Base-by-base conservation (phyloP, 92 coral and sea anemone genomes). In the Actinernus sp. region DNA sequence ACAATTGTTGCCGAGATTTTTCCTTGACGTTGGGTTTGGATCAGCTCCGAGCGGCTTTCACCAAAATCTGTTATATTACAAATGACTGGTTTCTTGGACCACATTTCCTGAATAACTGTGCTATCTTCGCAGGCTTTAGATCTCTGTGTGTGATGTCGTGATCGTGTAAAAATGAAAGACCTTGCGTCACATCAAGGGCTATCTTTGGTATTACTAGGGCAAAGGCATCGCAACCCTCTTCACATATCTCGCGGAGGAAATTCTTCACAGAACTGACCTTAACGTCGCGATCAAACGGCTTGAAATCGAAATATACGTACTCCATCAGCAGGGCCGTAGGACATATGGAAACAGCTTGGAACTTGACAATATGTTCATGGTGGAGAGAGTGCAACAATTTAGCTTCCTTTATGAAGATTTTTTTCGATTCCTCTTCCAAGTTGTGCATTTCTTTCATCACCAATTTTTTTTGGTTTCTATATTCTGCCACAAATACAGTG, bases 341-440 rank as follows among this genome's bases (percentile, higher is more conserved):
- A 26, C 20, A 31, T 26, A 55, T 28, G 49, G 45, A 27, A 19
- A 32, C 24, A 8, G 40, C 65, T 44, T 11, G 21, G 27, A 52
- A 31, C 39, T 34, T 49, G 31, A 67, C 74, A 25, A 67, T 53
- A 47, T 67, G 38, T 18, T 43, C 70, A 29, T 63, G 55, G 4
- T 26, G 45, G 22, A 47, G 49, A 18, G 12, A 14, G n/a, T 63
- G 18, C 18, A 63, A 28, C 22, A 63, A 55, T 45, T 31, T 63
- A 14, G 70, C 70, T 63, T 63, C 70, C 31, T 63, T 63, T 7
- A 63, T 43, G 49, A 63, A 63, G 9, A 63, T 18, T 23, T 44
- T 2, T 63, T 63, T 63, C 5, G 2, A 23, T 18, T 43, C 49
- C 20, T 43, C 49, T 3, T 43, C 49, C 20, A n/a, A 18, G n/a